These are phyloP conservation scores for Ailuropoda melanoleuca DNA, from an alignment of 2,113 vertebrate species.

Conservation along the genomic window DNA sequence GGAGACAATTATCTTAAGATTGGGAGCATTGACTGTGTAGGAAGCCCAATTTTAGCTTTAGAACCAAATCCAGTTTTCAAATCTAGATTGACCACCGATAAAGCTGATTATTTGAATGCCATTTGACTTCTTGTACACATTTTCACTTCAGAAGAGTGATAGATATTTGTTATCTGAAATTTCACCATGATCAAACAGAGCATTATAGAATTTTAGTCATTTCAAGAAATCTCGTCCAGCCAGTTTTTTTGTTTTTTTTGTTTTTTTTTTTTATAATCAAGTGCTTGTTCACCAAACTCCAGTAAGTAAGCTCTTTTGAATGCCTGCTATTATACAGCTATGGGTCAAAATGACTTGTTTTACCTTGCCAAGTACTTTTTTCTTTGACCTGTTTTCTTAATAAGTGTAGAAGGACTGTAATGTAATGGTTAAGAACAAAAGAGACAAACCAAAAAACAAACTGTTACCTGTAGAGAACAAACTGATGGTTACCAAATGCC, in stretches of 20 bases:
- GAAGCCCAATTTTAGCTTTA: neutral
- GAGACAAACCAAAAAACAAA: neutral
- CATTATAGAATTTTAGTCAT: neutral
- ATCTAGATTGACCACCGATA: neutral
- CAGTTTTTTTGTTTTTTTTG: neutral
- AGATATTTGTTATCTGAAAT: slow-evolving; percentile 6
- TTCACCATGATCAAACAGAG: neutral
- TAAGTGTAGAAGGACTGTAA: neutral
- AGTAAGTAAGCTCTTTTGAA: neutral
- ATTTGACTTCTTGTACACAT: neutral
- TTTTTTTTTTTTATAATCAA: neutral
- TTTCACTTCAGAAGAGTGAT: neutral
- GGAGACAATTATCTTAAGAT: neutral
- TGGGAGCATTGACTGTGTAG: neutral
- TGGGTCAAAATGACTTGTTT: neutral
- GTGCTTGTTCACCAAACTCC: neutral
- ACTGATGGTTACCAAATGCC: neutral
- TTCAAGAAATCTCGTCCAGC: neutral
- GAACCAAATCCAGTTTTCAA: neutral
- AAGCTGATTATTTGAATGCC: neutral
- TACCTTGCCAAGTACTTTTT: neutral
- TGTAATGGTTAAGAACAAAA: neutral
- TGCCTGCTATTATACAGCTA: neutral
- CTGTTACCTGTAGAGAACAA: neutral
- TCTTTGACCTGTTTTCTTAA: neutral